Conservation (phyloP, 2,113 vertebrate species). For the Isichthys henryi region DNA sequence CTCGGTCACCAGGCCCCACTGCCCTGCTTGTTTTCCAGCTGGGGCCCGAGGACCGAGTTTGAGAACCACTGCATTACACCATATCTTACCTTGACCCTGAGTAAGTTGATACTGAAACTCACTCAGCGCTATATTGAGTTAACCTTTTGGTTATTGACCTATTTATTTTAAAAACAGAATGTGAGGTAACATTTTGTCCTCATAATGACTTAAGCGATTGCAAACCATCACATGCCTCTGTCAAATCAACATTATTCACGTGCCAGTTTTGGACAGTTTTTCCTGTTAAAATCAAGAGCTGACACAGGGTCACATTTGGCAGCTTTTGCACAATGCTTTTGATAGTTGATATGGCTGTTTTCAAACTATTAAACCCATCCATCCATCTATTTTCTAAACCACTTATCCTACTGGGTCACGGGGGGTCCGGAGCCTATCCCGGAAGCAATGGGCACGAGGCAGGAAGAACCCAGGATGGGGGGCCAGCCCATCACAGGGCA, state of each 20-base stretch:
- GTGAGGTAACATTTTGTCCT: not conserved
- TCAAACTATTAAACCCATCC: not conserved
- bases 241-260: not conserved
- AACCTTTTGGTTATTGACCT: not conserved
- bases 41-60: no score
- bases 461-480: no score
- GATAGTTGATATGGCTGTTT: not conserved
- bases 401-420: no score
- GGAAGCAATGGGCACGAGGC: no score
- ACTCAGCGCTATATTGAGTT: not conserved
- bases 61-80: not conserved
- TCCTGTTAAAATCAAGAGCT: not conserved
- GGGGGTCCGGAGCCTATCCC: no score
- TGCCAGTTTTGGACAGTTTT: not conserved
- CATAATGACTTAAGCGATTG: not conserved
- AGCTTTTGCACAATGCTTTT: not conserved
- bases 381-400: no score
- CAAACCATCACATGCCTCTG: not conserved
- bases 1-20: no score
- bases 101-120: not conserved
- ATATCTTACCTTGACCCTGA: not conserved
- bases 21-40: no score
- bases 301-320: not conserved
- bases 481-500: no score
- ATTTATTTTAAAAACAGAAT: not conserved